Conservation (phyloP, 2,797 vertebrate species). For the Glyptemys insculpta region DNA sequence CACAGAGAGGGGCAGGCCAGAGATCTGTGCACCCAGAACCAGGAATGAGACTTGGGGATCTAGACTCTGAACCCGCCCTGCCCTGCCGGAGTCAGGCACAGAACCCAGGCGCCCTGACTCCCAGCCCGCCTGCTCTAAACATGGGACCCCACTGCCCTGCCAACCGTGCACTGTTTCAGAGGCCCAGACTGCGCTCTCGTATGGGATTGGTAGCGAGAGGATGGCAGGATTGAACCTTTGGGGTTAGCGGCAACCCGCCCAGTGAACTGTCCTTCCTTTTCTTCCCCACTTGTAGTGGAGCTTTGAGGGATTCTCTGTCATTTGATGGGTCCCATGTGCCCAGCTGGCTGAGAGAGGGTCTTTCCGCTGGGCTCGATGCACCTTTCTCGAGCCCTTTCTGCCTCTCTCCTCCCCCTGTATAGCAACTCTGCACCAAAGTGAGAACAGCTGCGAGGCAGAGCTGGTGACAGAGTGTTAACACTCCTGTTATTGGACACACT, state of each 20-base stretch:
- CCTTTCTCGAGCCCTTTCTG: neutral
- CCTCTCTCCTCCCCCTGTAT: neutral
- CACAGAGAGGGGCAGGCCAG: too few species aligned
- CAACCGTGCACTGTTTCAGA: too few species aligned
- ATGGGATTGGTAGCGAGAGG: neutral
- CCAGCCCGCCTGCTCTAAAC: neutral
- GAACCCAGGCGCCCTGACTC: too few species aligned
- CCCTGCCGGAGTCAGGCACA: too few species aligned
- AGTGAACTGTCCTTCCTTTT: neutral
- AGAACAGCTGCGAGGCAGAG: neutral
- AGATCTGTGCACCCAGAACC: too few species aligned
- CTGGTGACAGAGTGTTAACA: neutral
- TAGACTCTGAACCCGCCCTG: neutral
- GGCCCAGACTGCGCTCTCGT: too few species aligned
- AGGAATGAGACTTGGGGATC: neutral
- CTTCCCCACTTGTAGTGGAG: neutral
- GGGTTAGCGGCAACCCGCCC: too few species aligned
- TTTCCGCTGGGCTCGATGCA: neutral
- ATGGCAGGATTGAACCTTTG: neutral
- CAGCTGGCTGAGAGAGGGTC: neutral
- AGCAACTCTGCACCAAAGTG: too few species aligned
- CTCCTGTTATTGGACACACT: neutral
- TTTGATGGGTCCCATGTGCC: too few species aligned
- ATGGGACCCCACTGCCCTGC: too few species aligned
- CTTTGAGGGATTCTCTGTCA: too few species aligned